Percentiles rank a stretch among this genome's conserved stretches.
phyloP scores from a whole-genome alignment of 2,888 invertebrate species.

The Polyommatus iphigenia region DNA sequence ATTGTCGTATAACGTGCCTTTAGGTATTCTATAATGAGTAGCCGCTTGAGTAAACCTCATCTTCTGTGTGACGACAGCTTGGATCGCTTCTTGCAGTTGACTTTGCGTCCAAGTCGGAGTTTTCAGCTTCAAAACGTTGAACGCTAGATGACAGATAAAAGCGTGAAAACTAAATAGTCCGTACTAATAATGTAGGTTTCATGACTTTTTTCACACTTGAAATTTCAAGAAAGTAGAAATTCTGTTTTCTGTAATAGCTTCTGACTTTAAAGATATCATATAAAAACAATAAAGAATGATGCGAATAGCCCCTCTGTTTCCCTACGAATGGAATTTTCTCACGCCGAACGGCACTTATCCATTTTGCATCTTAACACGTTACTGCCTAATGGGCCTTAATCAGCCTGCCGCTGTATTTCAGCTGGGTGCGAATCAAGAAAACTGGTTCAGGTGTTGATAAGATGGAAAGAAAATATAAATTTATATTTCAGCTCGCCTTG shows the following conservation, averaged over 20 bases:
- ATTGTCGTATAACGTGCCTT: slow-evolving; percentile 89
- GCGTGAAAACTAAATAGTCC: slow-evolving; percentile 49
- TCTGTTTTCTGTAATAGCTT: neutral
- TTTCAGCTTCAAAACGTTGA: slow-evolving; percentile 86
- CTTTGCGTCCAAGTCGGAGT: slow-evolving; percentile 87
- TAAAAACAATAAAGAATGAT: slow-evolving; percentile 42
- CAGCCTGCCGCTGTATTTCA: too few relatives aligned
- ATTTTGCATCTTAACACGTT: slow-evolving; percentile 42
- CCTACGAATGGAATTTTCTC: slow-evolving; percentile 46
- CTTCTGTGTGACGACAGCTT: slow-evolving; percentile 86
- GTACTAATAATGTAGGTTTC: slow-evolving; percentile 42
- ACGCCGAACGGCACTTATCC: slow-evolving; percentile 47
- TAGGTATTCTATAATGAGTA: slow-evolving; percentile 85
- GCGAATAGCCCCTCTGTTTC: slow-evolving; percentile 41
- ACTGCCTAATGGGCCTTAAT: neutral
- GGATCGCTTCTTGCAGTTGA: slow-evolving; percentile 87
- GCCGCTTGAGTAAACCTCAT: slow-evolving; percentile 90
- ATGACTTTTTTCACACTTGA: neutral
- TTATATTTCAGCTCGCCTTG: too few relatives aligned
- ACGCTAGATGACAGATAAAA: slow-evolving; percentile 62
- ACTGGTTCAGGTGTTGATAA: too few relatives aligned
- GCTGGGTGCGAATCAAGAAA: too few relatives aligned
- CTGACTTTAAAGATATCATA: neutral
- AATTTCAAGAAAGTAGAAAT: neutral
- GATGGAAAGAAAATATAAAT: too few relatives aligned